Evolutionary conservation across 23 tunicate species (phyloP), one percentile per base, ranked within the genome.

Genomic region (Diplosoma virens): DNA sequence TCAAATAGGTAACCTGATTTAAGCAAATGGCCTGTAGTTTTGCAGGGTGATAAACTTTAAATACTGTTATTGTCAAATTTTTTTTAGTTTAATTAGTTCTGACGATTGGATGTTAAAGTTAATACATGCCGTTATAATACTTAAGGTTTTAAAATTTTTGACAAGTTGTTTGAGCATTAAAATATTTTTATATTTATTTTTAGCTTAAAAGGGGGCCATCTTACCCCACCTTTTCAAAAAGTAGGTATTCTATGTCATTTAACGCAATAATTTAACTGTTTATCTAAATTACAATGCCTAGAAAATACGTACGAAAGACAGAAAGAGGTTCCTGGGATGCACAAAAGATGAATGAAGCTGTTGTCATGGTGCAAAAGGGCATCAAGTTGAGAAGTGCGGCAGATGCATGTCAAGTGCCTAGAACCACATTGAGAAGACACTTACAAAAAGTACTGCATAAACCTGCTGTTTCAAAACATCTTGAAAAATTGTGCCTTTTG

Each of bases 351-450:
- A 61, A 61, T 18, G 35, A 61, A 29, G 69, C 69, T 18, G 69
- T 61, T 61, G 69, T 5, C 21, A 61, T 61, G 69, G 69, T 61
- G 69, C 69, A 61, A 61, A 61, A 61, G 21, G 35, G 69, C 28
- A 5, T 22, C 17, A 61, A 61, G 69, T 22, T 26, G 69, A 61
- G 69, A 35, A 61, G 23, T 61, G 69, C 69, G 21, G 69, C 69
- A 61, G 69, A 61, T 61, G 69, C 30, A 22, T 61, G 35, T 22
- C 69, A 61, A 61, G 69, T 27, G 69, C 69, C 69, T 61, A 6
- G 69, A 61, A 61, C 34, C 17, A 61, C 69, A 9, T 61, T 61
- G 21, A 29, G 69, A 22, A 18, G 35, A 4, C 69, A 29, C 69
- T 61, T 61, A 61, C 17, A 61, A 61, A 22, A 22, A 61, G 9